Base-by-base conservation (phyloP, 2,797 vertebrate genomes). In the Pelobates cultripes region DNA sequence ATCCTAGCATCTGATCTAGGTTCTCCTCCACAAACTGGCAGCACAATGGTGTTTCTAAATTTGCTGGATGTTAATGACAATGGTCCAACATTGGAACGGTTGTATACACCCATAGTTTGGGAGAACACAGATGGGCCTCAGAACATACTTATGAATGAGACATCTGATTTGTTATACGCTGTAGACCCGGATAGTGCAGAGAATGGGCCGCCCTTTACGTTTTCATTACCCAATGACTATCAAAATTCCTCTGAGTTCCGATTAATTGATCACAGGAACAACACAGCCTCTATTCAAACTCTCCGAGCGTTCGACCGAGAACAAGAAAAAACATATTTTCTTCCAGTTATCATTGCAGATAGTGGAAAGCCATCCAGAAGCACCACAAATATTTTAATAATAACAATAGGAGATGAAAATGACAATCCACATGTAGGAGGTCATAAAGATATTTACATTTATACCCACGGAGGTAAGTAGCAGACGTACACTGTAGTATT, bases 41-140 rank as follows among this genome's bases (percentile, higher is more conserved):
- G 93, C 0, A 89, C 94, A 70, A 96, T 94, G 0, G 89, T 98
- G 75, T 89, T 94, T 87, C 87, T 98, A 79, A 87, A 92, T 42
- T 86, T 98, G 76, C 80, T 96, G 86, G 96, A 98, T 86, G 86
- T 97, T 14, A 98, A 97, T 55, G 96, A 98, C 85, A 97, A 96
- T 0, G 95, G 93, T 13, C 96, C 96, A 0, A 92, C 92, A 86
- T 96, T 97, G 87, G 96, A 96, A 82, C 91, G 90, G 0, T 77
- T 84, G 0, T 98, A 98, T 78, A 83, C 89, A 14, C 96, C 96
- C 0, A 43, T 97, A 4, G 93, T 97, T 61, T 96, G 94, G 93
- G 96, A 98, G 88, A 97, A 98, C 17, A 82, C 86, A 0, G 7
- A 88, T 0, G 92, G 90, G 72, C 95, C 95, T 82, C 91, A 95